These are phyloP conservation scores for Symphodus melops DNA, from an alignment of 2,113 vertebrate species.

Conservation along the genomic window DNA sequence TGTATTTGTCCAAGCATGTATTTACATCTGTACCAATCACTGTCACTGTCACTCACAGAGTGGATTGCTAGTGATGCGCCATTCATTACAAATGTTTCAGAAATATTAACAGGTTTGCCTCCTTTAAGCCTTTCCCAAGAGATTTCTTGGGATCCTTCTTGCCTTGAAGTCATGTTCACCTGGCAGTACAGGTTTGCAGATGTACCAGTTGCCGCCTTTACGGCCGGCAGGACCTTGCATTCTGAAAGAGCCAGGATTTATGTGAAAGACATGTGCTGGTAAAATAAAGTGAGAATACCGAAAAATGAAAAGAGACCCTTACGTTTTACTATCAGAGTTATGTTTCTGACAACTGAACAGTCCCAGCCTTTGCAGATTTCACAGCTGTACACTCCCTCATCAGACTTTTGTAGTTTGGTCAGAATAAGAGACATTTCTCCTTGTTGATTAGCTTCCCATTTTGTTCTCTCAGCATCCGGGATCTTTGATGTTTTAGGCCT, in stretches of 20 bases:
- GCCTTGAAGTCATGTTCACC: not conserved
- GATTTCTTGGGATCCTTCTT: not conserved
- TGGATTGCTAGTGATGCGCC: constrained; percentile 25
- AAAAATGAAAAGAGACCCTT: not conserved
- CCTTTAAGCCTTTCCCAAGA: constrained; percentile 52
- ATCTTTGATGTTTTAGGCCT: not conserved
- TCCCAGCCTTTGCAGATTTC: constrained; percentile 57
- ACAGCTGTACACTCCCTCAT: constrained; percentile 59
- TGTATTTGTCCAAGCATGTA: constrained; percentile 14
- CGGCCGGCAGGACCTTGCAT: constrained; percentile 20
- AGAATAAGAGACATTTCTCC: constrained; percentile 44
- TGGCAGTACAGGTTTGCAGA: constrained; percentile 31
- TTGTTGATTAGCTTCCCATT: constrained; percentile 7
- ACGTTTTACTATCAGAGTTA: constrained; percentile 70
- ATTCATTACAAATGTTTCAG: not conserved
- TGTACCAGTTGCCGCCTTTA: not conserved
- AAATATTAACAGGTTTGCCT: not conserved
- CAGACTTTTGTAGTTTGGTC: constrained; percentile 27
- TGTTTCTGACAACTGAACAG: not conserved
- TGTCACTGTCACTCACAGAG: constrained; percentile 13
- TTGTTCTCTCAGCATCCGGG: not conserved
- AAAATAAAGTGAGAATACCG: not conserved
- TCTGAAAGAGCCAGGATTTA: constrained; percentile 42
- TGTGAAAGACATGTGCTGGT: not conserved
- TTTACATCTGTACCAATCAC: constrained; percentile 67